These are phyloP conservation scores for Martes martes DNA, from an alignment of 2,113 vertebrate genomes.

Conservation along the genomic window DNA sequence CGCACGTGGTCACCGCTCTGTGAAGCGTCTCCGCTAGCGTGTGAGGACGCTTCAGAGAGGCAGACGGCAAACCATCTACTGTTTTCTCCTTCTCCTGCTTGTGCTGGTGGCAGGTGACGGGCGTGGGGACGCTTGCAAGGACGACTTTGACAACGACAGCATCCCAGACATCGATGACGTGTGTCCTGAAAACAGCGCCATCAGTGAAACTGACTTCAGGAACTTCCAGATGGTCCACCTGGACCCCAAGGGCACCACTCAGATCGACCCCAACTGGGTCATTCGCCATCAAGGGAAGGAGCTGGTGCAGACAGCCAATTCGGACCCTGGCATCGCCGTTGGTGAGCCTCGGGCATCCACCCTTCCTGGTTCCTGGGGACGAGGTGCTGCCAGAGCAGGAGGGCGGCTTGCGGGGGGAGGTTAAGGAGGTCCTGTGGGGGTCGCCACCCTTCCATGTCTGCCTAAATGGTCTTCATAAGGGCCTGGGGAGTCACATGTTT, in stretches of 20 bases:
- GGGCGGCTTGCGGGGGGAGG: accelerated
- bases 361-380: accelerated
- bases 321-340: slow-evolving; percentile 97
- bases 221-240: slow-evolving; percentile 99
- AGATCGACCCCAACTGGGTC: slow-evolving; percentile 99
- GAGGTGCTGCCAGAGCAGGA: accelerated
- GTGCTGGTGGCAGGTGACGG: slow-evolving; percentile 88
- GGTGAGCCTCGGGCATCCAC: slow-evolving; percentile 83
- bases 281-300: slow-evolving; percentile 98
- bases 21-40: accelerated
- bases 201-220: slow-evolving; percentile 95
- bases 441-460: accelerated
- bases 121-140: slow-evolving; percentile 95
- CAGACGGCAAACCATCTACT: accelerated
- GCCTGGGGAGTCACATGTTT: accelerated
- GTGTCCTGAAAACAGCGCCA: slow-evolving; percentile 95
- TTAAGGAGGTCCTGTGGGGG: accelerated
- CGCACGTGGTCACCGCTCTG: accelerated
- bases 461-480: accelerated
- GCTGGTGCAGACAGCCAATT: slow-evolving; percentile 97
- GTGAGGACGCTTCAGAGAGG: not conserved
- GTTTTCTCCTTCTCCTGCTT: not conserved
- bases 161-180: slow-evolving; percentile 95
- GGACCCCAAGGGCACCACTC: slow-evolving; percentile 98
- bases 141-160: slow-evolving; percentile 97